Evolutionary conservation across 2,888 invertebrate genomes (phyloP).

Genomic region (Mythimna pallens): DNA sequence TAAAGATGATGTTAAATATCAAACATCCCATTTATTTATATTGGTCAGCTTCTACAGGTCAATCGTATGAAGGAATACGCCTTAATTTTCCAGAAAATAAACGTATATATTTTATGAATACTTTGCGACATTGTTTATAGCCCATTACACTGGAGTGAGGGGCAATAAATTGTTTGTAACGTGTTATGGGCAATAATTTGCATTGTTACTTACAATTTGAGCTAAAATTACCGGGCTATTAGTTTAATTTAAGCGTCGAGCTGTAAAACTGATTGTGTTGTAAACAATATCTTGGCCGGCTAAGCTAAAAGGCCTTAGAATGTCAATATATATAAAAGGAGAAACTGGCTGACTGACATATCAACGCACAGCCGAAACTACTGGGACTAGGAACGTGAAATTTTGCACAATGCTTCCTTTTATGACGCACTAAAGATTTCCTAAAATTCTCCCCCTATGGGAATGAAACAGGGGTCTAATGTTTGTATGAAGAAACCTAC

Average conservation of each 20-base stretch:
- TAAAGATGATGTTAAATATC: not conserved
- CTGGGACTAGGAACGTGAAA: too few species aligned
- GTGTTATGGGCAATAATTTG: constrained; percentile 73
- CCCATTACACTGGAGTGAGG: constrained; percentile 71
- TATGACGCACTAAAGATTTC: too few species aligned
- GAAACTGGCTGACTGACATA: too few species aligned
- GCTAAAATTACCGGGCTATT: constrained; percentile 64
- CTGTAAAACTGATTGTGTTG: constrained; percentile 41
- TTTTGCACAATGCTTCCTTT: too few species aligned
- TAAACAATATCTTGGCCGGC: constrained; percentile 37
- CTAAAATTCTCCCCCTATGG: too few species aligned
- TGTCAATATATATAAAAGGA: too few species aligned
- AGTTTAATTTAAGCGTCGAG: constrained; percentile 40
- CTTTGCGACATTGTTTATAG: constrained; percentile 71
- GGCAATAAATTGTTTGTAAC: constrained; percentile 73
- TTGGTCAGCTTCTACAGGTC: constrained; percentile 15
- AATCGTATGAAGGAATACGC: constrained; percentile 3
- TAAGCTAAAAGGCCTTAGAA: too few species aligned
- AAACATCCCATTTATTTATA: not conserved
- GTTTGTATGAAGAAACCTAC: too few species aligned
- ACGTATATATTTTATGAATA: constrained; percentile 64
- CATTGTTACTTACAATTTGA: constrained; percentile 70
- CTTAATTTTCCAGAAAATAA: constrained; percentile 51
- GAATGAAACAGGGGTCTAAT: too few species aligned
- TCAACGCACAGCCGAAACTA: too few species aligned